phyloP scores from a whole-genome alignment of 1,140 invertebrate species.

The Camponotus pennsylvanicus region DNA sequence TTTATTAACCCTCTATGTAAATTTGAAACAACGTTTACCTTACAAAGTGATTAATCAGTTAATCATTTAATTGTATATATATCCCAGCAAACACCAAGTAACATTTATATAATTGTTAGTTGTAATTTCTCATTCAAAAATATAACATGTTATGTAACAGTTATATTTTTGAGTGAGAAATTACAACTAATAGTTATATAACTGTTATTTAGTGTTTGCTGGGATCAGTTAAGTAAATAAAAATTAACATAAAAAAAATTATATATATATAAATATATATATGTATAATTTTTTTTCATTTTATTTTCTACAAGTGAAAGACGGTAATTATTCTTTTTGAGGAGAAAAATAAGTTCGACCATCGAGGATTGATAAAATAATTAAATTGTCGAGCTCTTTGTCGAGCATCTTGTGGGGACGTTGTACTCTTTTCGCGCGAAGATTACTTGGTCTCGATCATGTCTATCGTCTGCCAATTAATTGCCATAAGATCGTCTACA shows the following conservation, averaged over 20 bases:
- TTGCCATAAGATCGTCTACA: conserved; percentile 77
- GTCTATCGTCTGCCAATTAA: conserved; percentile 73
- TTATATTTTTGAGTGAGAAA: too few species aligned
- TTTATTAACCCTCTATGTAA: conserved; percentile 2
- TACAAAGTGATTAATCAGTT: background rate
- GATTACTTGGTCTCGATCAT: conserved; percentile 40
- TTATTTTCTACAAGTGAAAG: background rate
- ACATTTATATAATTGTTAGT: too few species aligned
- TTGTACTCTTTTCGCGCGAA: conserved; percentile 24
- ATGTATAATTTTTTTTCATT: background rate
- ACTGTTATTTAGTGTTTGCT: too few species aligned
- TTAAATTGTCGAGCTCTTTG: background rate
- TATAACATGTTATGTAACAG: too few species aligned
- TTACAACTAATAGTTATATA: too few species aligned
- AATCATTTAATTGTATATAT: background rate
- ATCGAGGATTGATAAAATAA: conserved; percentile 21
- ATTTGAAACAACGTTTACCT: background rate
- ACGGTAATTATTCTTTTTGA: background rate
- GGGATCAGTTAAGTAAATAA: too few species aligned
- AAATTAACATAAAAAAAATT: too few species aligned
- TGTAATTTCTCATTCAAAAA: too few species aligned
- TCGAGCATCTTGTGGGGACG: background rate
- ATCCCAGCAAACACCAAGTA: too few species aligned
- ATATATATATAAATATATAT: too few species aligned
- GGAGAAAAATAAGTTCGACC: background rate